A percentile compares a stretch with the other conserved stretches of the same genome.
Evolutionary conservation across 37 sponge, comb jelly and placozoan species (phyloP).

Genomic region (Aphrocallistes beatrix): DNA sequence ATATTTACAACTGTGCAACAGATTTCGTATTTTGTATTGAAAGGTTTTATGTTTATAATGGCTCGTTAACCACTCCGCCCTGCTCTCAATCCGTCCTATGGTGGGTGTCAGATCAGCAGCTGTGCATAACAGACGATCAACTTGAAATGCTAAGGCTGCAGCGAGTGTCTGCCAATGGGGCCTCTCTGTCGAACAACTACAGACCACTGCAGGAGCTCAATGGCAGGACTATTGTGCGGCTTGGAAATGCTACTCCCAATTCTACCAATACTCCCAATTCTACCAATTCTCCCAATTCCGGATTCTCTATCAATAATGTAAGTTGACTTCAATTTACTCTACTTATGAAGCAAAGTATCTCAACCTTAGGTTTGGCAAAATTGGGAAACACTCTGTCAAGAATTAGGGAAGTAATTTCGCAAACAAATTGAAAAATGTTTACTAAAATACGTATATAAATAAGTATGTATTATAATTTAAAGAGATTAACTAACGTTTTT

Average conservation of each 20-base stretch:
- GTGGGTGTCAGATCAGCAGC: background rate
- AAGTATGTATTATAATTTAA: no score
- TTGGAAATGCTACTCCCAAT: background rate
- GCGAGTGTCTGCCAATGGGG: background rate
- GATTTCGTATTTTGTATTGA: background rate
- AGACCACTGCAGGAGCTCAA: background rate
- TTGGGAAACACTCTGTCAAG: no score
- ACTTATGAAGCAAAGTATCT: no score
- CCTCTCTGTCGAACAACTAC: background rate
- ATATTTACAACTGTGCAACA: background rate
- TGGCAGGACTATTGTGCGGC: background rate
- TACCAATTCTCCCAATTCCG: no score
- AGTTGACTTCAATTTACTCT: no score
- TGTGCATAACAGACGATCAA: background rate
- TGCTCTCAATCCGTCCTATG: background rate
- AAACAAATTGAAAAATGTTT: no score
- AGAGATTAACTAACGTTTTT: no score
- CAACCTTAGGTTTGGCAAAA: no score
- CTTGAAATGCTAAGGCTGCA: background rate
- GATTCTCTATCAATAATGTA: no score
- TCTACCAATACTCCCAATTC: no score
- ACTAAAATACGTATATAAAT: no score
- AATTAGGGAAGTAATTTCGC: no score
- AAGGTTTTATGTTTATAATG: background rate
- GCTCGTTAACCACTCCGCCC: background rate